A percentile compares a stretch with the other conserved stretches of the same genome.
phyloP scores from a whole-genome alignment of 2,113 vertebrate species.

The Seriola dumerili region DNA sequence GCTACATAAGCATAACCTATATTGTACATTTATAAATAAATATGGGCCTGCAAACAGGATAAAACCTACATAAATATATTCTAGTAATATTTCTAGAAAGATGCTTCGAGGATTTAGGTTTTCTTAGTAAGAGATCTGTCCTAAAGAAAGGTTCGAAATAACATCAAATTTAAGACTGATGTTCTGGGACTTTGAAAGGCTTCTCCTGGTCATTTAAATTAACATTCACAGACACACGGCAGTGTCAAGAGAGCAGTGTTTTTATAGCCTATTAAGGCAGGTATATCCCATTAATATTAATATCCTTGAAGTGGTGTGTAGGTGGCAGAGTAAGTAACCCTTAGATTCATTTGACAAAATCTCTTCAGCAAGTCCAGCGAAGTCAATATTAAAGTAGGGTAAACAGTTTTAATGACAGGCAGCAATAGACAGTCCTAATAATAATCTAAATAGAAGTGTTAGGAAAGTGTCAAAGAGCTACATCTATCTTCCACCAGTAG shows the following conservation, averaged over 20 bases:
- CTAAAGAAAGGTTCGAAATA: not conserved
- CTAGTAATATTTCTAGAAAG: not conserved
- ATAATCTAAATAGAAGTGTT: not conserved
- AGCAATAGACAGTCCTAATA: not conserved
- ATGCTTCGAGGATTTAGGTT: not conserved
- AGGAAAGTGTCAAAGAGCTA: not conserved
- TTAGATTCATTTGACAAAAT: not conserved
- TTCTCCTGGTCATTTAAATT: constrained; percentile 24
- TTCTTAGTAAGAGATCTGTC: not conserved
- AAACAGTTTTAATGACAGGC: not conserved
- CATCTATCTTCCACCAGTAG: not conserved
- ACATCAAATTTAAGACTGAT: not conserved
- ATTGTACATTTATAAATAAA: no score
- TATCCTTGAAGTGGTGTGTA: constrained; percentile 8
- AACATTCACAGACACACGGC: constrained; percentile 1
- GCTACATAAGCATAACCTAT: not conserved
- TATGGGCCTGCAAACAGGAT: not conserved
- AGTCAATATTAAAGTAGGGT: not conserved
- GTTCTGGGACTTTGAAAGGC: not conserved
- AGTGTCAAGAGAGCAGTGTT: not conserved
- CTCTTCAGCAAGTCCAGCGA: constrained; percentile 4
- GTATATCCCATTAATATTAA: not conserved
- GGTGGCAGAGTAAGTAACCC: not conserved
- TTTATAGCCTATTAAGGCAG: constrained; percentile 1
- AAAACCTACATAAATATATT: not conserved